Conservation (phyloP, 30 jellyfish, hydroid and myxozoan genomes). For the Cassiopea xamachana region DNA sequence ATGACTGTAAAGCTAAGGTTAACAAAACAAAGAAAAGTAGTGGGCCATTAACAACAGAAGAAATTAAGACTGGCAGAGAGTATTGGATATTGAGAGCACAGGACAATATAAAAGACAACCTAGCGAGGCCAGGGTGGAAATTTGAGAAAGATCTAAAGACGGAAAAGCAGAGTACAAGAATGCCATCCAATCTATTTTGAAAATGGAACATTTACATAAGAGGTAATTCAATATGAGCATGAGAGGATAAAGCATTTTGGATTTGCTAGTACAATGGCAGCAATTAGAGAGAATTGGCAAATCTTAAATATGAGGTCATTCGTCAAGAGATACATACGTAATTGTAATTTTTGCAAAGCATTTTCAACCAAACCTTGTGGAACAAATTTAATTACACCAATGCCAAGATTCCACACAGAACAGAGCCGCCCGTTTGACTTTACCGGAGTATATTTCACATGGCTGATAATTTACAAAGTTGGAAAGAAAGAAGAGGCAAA, state of each 20-base stretch:
- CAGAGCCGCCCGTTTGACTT: constrained; percentile 39
- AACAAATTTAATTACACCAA: neutral
- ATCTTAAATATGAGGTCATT: constrained; percentile 17
- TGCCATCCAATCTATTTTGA: constrained; percentile 62
- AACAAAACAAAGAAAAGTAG: constrained; percentile 9
- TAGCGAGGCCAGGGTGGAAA: constrained; percentile 59
- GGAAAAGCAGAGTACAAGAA: constrained; percentile 59
- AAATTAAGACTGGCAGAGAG: constrained; percentile 31
- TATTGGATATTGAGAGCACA: constrained; percentile 42
- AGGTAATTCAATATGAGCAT: constrained; percentile 45
- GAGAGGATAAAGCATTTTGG: constrained; percentile 59
- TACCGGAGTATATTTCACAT: constrained; percentile 57
- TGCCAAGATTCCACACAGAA: constrained; percentile 23
- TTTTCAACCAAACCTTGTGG: constrained; percentile 50
- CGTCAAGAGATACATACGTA: constrained; percentile 38
- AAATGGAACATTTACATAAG: constrained; percentile 26
- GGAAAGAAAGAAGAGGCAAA: constrained; percentile 48
- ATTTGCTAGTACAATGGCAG: constrained; percentile 50
- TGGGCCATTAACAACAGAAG: constrained; percentile 55
- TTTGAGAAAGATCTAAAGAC: constrained; percentile 31
- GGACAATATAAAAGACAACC: constrained; percentile 7
- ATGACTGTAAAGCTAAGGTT: constrained; percentile 39
- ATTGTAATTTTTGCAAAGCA: constrained; percentile 63
- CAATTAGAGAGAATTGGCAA: constrained; percentile 60
- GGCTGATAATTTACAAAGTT: constrained; percentile 9